Evolutionary conservation across 2,113 vertebrate genomes (phyloP), one percentile per base, ranked within the genome.

Genomic region (Mormoops blainvillei): DNA sequence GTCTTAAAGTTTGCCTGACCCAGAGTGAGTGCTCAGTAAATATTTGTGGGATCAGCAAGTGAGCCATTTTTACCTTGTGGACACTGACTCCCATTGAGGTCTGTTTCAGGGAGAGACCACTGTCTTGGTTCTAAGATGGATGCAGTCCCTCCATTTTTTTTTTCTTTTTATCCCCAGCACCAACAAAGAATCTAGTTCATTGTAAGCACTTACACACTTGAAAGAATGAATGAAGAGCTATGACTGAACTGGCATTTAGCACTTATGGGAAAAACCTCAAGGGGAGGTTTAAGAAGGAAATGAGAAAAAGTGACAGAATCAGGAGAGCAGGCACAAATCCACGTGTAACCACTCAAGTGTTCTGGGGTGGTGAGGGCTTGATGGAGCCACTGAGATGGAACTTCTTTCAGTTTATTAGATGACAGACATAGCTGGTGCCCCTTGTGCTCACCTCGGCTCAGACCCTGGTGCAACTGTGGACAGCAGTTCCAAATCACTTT

Each of bases 381-480:
- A 1, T 8, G 33, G 33, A 54, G 68, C 3, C 3, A 15, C 38
- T 48, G 7, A 43, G 48, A 20, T 33, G 45, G n/a, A 12, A 28
- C 28, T 68, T 81, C 38, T 18, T 88, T 56, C 41, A 3, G 33
- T 19, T n/a, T 18, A 20, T 13, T 4, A 2, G 15, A 5, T n/a
- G 54, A n/a, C 26, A 56, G 36, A 16, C 10, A 26, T 6, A n/a
- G 41, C 43, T 61, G 52, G 15, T 16, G 65, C 61, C 28, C 73
- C 76, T 7, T 3, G n/a, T 7, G 61, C 26, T 43, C 7, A 0
- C 26, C 6, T 43, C 22, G 9, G 20, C 73, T 36, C 3, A 3
- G 18, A 68, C 26, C n/a, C 56, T 36, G 22, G 48, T n/a, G 7
- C 41, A 58, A 15, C 33, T 38, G 50, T 24, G 36, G 41, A n/a